Percentiles rank a stretch among this genome's conserved stretches.
phyloP scores from a whole-genome alignment of 2,113 vertebrate genomes.

The Marmota flaviventris region DNA sequence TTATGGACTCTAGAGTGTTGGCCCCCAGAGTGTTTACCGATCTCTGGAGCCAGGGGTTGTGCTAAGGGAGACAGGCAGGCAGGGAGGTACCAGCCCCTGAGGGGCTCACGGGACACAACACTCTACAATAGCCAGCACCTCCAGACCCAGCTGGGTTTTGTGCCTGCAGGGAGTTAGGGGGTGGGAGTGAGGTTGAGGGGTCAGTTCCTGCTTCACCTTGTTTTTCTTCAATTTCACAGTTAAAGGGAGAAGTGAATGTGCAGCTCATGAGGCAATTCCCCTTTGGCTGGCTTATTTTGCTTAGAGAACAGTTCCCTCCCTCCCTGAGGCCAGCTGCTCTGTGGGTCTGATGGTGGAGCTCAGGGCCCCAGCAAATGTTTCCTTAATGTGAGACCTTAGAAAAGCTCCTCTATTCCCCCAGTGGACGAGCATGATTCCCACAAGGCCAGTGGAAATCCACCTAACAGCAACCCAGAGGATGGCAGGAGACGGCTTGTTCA shows the following conservation, averaged over 20 bases:
- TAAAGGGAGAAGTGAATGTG: conserved; percentile 79
- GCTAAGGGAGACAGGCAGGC: neutral
- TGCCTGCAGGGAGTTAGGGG: neutral
- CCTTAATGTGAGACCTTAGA: neutral
- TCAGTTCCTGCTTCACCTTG: conserved; percentile 66
- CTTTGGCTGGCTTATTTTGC: conserved; percentile 53
- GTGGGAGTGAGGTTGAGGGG: neutral
- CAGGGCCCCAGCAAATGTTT: conserved; percentile 4
- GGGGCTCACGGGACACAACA: neutral
- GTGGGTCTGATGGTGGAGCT: neutral
- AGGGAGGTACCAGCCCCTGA: neutral
- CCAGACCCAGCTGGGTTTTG: neutral
- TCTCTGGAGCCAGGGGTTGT: too few species aligned
- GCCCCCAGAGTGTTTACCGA: neutral
- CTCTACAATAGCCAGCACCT: neutral
- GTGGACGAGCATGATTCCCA: neutral
- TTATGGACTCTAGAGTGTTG: rapidly evolving
- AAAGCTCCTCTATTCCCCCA: neutral
- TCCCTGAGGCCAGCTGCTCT: conserved; percentile 51
- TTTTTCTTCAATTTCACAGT: conserved; percentile 71
- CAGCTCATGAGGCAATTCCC: conserved; percentile 57
- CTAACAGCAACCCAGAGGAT: neutral
- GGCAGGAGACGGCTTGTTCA: neutral
- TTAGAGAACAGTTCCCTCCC: conserved; percentile 38
- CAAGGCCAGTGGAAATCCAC: too few species aligned